phyloP scores from a whole-genome alignment of 2,113 vertebrate genomes.

The Indicator indicator region DNA sequence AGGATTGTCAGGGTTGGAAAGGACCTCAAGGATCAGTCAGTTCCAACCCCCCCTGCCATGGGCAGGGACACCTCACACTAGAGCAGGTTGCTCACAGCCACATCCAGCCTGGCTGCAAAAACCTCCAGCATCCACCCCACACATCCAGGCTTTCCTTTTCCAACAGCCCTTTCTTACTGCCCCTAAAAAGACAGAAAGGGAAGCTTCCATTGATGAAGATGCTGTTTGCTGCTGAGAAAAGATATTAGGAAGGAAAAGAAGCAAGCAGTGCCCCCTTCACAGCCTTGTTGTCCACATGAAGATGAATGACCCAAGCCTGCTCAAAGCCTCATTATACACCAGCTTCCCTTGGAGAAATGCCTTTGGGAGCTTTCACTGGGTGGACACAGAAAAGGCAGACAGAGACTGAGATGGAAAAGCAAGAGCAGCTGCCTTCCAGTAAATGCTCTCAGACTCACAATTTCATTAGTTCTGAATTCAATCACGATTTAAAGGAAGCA shows the following conservation, averaged over 20 bases:
- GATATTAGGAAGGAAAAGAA: background rate
- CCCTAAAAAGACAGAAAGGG: background rate
- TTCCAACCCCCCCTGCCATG: too few relatives aligned
- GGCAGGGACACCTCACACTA: too few relatives aligned
- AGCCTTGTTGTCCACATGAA: background rate
- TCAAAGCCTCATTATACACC: background rate
- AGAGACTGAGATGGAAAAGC: constrained; percentile 7
- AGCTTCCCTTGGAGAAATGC: background rate
- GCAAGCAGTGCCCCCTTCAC: background rate
- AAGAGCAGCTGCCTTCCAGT: constrained; percentile 35
- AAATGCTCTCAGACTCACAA: constrained; percentile 56
- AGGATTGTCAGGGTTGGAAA: too few relatives aligned
- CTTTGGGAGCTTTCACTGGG: background rate
- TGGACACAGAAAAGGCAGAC: background rate
- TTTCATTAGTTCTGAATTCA: constrained; percentile 67
- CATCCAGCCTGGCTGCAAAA: too few relatives aligned
- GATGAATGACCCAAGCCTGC: constrained; percentile 38
- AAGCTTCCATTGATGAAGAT: constrained; percentile 22
- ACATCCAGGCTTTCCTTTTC: background rate
- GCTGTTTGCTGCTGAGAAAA: background rate
- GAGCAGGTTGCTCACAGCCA: too few relatives aligned
- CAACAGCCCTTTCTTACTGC: background rate
- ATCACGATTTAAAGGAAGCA: constrained; percentile 50
- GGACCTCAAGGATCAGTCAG: too few relatives aligned
- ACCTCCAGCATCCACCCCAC: too few relatives aligned